Percentiles rank a stretch among this genome's conserved stretches.
These are phyloP conservation scores for Seriola aureovittata DNA, from an alignment of 2,113 vertebrate species.

Conservation along the genomic window DNA sequence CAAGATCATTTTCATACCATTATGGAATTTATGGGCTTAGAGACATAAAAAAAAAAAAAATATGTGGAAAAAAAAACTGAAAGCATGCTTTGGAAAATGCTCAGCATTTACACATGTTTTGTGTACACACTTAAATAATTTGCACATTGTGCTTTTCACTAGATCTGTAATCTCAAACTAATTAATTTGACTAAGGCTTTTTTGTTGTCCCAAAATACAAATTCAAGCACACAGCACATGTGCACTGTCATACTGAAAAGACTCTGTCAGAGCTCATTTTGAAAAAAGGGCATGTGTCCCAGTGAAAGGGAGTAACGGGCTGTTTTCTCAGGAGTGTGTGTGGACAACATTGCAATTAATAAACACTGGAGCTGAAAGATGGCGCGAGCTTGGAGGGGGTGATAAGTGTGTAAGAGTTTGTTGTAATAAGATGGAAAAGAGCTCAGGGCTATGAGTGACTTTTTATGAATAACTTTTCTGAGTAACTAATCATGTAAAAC, in stretches of 20 bases:
- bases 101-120: no score
- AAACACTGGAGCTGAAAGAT: not conserved
- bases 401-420: constrained; percentile 17
- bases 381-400: not conserved
- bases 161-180: constrained; percentile 7
- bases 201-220: not conserved
- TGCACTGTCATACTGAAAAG: not conserved
- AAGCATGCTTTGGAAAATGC: not conserved
- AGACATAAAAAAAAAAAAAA: not conserved
- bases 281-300: not conserved
- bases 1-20: constrained; percentile 9
- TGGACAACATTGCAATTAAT: constrained; percentile 14
- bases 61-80: not conserved
- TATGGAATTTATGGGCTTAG: not conserved
- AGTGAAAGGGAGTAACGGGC: not conserved
- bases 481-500: constrained; percentile 53
- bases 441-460: constrained; percentile 31
- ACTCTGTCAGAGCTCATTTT: not conserved
- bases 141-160: not conserved
- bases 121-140: not conserved
- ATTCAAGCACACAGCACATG: not conserved
- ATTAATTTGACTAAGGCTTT: not conserved
- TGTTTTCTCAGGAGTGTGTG: not conserved
- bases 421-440: constrained; percentile 39
- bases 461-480: constrained; percentile 51